A percentile compares a stretch with the other conserved stretches of the same genome.
Conservation (phyloP, 2,113 vertebrate genomes). For the Castor canadensis region DNA sequence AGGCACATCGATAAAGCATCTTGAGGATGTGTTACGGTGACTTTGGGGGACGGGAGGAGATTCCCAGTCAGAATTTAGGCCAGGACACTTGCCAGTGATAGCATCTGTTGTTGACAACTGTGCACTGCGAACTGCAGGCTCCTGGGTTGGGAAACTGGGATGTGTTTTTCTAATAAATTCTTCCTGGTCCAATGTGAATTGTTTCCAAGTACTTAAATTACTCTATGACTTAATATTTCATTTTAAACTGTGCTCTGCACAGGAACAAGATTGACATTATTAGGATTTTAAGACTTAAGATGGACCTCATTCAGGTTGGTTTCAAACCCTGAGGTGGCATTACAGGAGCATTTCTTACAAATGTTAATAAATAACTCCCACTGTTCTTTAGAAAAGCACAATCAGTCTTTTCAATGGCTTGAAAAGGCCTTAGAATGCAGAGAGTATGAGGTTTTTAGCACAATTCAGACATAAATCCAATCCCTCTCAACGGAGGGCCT, state of each 20-base stretch:
- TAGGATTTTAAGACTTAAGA: conserved; percentile 28
- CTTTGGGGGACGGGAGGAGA: conserved; percentile 3
- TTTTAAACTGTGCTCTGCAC: conserved; percentile 27
- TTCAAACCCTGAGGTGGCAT: conserved; percentile 48
- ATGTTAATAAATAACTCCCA: conserved; percentile 41
- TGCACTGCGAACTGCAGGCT: neutral
- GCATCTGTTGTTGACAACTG: neutral
- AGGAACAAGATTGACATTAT: conserved; percentile 49
- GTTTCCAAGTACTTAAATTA: conserved; percentile 53
- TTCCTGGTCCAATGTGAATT: conserved; percentile 22
- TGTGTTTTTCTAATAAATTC: conserved; percentile 58
- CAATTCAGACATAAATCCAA: neutral
- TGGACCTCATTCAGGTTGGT: neutral
- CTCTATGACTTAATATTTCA: conserved; percentile 55
- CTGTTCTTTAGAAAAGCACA: conserved; percentile 49
- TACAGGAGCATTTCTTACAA: conserved; percentile 45
- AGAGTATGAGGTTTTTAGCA: neutral
- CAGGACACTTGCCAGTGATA: neutral
- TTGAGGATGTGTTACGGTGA: conserved; percentile 38
- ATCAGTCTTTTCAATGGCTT: conserved; percentile 32
- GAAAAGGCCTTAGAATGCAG: conserved; percentile 24
- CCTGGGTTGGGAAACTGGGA: neutral
- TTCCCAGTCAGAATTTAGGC: conserved; percentile 42
- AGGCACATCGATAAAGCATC: conserved; percentile 41
- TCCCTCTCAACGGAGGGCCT: neutral